phyloP scores from a whole-genome alignment of 2,797 vertebrate species.

The Ceryle rudis region DNA sequence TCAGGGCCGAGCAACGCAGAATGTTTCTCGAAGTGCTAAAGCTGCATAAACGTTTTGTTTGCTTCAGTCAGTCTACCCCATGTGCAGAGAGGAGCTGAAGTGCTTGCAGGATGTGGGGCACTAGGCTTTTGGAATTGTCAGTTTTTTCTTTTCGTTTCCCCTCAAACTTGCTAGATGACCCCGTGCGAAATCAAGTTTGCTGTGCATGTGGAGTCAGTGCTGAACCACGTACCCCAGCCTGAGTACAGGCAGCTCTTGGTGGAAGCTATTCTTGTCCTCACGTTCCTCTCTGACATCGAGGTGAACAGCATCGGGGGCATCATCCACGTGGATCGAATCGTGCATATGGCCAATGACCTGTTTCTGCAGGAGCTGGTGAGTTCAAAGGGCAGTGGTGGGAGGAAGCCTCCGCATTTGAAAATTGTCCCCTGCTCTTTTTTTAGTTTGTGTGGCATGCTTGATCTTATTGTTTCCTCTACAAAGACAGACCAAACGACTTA shows the following conservation, averaged over 20 bases:
- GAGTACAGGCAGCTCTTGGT: constrained; percentile 97
- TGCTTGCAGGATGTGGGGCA: not conserved
- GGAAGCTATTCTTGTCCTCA: constrained; percentile 93
- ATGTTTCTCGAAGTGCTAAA: not conserved
- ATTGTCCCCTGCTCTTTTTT: not conserved
- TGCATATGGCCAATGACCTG: constrained; percentile 94
- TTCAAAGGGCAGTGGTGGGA: not conserved
- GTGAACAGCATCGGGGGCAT: constrained; percentile 92
- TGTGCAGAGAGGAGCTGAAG: not conserved
- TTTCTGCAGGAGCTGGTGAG: constrained; percentile 94
- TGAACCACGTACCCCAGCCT: constrained; percentile 95
- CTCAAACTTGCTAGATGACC: constrained; percentile 87
- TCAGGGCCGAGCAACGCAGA: not conserved
- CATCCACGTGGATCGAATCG: constrained; percentile 91
- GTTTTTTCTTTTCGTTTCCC: not conserved
- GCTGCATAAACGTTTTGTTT: not conserved
- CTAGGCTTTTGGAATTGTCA: not conserved
- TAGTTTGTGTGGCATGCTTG: not conserved
- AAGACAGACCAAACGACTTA: not conserved
- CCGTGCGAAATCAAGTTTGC: constrained; percentile 97
- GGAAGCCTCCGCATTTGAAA: not conserved
- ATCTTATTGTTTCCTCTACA: not conserved
- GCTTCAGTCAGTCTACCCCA: accelerated
- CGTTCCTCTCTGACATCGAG: constrained; percentile 90
- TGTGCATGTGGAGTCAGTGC: constrained; percentile 94